These are phyloP conservation scores for Hybos culiciformis DNA, from an alignment of 2,888 invertebrate genomes.

Conservation along the genomic window DNA sequence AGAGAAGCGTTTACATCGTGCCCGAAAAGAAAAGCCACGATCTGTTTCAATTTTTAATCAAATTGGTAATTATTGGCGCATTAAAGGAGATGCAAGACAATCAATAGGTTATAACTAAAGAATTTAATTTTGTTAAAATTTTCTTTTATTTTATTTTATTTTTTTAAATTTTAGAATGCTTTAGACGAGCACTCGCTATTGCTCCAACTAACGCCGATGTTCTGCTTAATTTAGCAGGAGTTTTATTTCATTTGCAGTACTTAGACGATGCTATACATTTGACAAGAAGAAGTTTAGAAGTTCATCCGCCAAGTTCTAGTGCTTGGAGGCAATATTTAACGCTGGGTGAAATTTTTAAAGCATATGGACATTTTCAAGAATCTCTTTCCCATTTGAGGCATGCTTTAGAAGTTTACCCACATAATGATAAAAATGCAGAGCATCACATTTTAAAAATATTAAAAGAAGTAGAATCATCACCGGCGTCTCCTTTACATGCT, in stretches of 20 bases:
- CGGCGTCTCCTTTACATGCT: conserved; percentile 66
- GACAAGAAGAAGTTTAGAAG: conserved; percentile 69
- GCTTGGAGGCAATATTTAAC: conserved; percentile 89
- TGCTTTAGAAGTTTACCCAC: conserved; percentile 70
- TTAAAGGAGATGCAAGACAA: conserved; percentile 73
- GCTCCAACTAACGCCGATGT: conserved; percentile 81
- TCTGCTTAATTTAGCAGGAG: conserved; percentile 68
- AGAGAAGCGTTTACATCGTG: conserved; percentile 60
- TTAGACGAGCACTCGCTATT: conserved; percentile 69
- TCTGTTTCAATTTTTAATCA: conserved; percentile 77
- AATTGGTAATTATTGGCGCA: conserved; percentile 84
- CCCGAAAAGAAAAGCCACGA: conserved; percentile 69
- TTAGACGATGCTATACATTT: conserved; percentile 81
- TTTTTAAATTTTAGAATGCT: no score
- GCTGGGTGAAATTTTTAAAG: conserved; percentile 81
- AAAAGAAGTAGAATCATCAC: conserved; percentile 68
- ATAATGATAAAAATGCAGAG: no score
- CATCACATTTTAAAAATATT: conserved; percentile 67
- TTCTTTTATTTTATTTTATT: no score
- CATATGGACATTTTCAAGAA: conserved; percentile 80
- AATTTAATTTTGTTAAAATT: no score
- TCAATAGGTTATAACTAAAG: no score
- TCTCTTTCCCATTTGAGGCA: conserved; percentile 71
- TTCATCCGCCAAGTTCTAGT: conserved; percentile 70
- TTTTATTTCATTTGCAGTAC: conserved; percentile 74